Evolutionary conservation across 2,888 invertebrate genomes (phyloP).

Genomic region (Spisula solida): DNA sequence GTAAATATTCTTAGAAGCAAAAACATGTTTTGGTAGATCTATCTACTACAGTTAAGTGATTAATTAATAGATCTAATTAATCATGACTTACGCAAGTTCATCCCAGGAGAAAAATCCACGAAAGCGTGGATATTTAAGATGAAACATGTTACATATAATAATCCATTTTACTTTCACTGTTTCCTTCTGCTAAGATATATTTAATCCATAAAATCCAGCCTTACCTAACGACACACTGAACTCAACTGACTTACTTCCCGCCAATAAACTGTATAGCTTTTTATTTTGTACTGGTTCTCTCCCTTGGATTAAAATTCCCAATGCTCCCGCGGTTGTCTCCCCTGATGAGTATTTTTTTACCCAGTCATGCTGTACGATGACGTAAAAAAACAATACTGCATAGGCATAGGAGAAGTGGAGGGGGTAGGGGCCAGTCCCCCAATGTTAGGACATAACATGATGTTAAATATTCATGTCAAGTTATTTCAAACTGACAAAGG

Average conservation of each 20-base stretch:
- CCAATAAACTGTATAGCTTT: background rate
- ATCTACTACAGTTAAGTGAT: too few relatives aligned
- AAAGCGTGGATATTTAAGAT: constrained; percentile 79
- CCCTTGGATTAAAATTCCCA: background rate
- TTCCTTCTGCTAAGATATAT: too few relatives aligned
- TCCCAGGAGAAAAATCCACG: constrained; percentile 81
- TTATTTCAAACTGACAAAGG: too few relatives aligned
- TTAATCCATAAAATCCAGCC: background rate
- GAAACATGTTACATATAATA: constrained; percentile 75
- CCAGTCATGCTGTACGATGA: too few relatives aligned
- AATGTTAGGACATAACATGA: too few relatives aligned
- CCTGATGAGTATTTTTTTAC: background rate
- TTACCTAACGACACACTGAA: background rate
- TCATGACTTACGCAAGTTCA: constrained; percentile 79
- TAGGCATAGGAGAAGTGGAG: too few relatives aligned
- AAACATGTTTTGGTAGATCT: too few relatives aligned
- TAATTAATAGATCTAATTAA: background rate
- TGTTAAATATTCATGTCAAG: too few relatives aligned
- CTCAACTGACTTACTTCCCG: background rate
- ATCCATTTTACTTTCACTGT: constrained; percentile 21
- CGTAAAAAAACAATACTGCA: too few relatives aligned
- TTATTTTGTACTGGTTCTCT: background rate
- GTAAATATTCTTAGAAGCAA: too few relatives aligned
- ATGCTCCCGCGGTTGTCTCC: background rate
- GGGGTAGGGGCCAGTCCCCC: too few relatives aligned